Base-by-base conservation (phyloP, 2,113 vertebrate species). In the Indri indri region DNA sequence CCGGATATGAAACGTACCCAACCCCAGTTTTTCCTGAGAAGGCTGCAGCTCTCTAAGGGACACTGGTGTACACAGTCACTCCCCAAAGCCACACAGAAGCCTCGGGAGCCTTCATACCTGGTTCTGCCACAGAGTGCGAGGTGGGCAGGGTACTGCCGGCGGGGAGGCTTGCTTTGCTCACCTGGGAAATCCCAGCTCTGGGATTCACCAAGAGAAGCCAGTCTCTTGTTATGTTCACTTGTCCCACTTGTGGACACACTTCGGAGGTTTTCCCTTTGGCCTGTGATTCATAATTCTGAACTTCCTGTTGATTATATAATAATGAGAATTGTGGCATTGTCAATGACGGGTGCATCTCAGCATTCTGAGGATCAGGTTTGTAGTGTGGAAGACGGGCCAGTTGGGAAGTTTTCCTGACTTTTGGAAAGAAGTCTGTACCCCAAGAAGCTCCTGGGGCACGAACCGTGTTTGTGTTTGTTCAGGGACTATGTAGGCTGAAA, bases 301-400 rank as follows among this genome's bases (percentile, higher is more conserved):
- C 14, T 45, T 89, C 80, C 65, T 45, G 18, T 37, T 82, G 34
- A 65, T 90, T 57, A 30, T 87, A 61, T 73, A 81, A 66, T 70
- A 40, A 81, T 1, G 45, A 45, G 45, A 45, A 45, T 45, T 45
- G 45, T 45, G 7, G 45, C 6, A 45, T 45, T 45, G 8, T 45
- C 6, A 45, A 45, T 45, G 45, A 45, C 7, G 40, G 70, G 6
- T 9, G 0, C 18, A 52, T 86, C 23, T 71, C 87, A 68, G 40
- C 57, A 47, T 80, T 61, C 68, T 3, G 34, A 65, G 65, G 61
- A 34, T 18, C 8, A 17, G 34, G 27, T 74, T 50, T 65, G 86
- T 8, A 32, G 3, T 80, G 73, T 74, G 57, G 79, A 93, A 89
- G 37, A 47, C 25, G 42, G 85, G 71, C n/a, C 84, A 77, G 34